Base-by-base conservation (phyloP, 2,888 invertebrate genomes). In the Argynnis bischoffii region DNA sequence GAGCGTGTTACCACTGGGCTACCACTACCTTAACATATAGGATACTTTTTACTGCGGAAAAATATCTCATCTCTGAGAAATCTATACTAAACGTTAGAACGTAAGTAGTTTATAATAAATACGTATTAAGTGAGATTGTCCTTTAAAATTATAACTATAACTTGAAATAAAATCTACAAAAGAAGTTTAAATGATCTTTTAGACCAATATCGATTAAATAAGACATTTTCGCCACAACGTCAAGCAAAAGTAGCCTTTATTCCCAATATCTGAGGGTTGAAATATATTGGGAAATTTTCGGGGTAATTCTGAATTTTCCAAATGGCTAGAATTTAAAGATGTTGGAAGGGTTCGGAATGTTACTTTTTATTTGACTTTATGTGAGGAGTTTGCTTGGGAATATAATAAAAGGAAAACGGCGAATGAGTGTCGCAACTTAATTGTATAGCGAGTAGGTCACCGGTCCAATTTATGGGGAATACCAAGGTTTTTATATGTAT, bases 261-360 rank as follows among this genome's bases (percentile, higher is more conserved):
- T 6, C 0, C 0, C 3, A 5, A 6, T 2, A 0, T 0, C 0
- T 8, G 1, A 48, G 13, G 13, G 31, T 16, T 59, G 0, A 48
- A 26, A 26, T n/a, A 26, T 48, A 26, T 11, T 0, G 16, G 0
- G 26, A 16, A n/a, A 16, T 5, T 11, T 41, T 13, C 5, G 31
- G 26, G 13, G 16, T 59, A 31, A 26, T 26, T 18, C 8, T 6
- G 35, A 55, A 3, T 55, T 31, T 55, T n/a, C 26, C 18, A 57
- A 47, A 57, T 57, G 46, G 57, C 47, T 21, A 15, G 48, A 48
- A 59, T 48, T 59, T 59, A 48, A 59, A 59, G 59, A 16, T 4
- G 47, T 48, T 59, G 48, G 48, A 59, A 59, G 48, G 59, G 59
- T 59, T 48, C 48, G n/a, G 13, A 59, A 59, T 48, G 59, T 47